These are phyloP conservation scores for Phasianus colchicus DNA, from an alignment of 2,113 vertebrate species.

Conservation along the genomic window DNA sequence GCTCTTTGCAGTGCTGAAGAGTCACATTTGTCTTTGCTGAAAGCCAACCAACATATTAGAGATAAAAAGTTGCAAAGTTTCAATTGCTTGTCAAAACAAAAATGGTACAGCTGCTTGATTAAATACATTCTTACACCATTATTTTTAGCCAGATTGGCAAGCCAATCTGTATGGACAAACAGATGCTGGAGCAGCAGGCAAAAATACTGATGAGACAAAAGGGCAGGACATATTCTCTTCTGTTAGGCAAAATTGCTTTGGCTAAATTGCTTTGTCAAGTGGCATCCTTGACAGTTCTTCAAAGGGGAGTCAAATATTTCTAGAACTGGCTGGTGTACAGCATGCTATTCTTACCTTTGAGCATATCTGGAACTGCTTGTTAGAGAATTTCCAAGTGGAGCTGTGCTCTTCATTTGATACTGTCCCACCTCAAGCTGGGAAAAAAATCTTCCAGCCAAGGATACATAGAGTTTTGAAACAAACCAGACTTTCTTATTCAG, in stretches of 20 bases:
- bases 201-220: neutral
- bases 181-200: neutral
- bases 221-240: neutral
- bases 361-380: conserved; percentile 1
- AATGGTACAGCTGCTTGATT: neutral
- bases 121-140: neutral
- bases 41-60: neutral
- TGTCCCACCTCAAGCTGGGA: neutral
- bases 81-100: neutral
- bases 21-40: neutral
- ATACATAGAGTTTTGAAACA: conserved; percentile 8
- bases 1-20: neutral
- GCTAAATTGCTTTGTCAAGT: neutral
- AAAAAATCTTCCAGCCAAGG: neutral
- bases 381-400: neutral
- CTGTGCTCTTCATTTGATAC: neutral
- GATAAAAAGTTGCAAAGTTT: neutral
- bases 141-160: neutral
- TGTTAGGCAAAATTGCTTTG: neutral
- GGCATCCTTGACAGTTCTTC: neutral
- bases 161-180: neutral
- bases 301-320: neutral
- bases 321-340: neutral
- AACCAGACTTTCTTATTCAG: neutral
- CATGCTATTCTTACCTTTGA: neutral